phyloP scores from a whole-genome alignment of 2,113 vertebrate genomes.

The Balaeniceps rex region DNA sequence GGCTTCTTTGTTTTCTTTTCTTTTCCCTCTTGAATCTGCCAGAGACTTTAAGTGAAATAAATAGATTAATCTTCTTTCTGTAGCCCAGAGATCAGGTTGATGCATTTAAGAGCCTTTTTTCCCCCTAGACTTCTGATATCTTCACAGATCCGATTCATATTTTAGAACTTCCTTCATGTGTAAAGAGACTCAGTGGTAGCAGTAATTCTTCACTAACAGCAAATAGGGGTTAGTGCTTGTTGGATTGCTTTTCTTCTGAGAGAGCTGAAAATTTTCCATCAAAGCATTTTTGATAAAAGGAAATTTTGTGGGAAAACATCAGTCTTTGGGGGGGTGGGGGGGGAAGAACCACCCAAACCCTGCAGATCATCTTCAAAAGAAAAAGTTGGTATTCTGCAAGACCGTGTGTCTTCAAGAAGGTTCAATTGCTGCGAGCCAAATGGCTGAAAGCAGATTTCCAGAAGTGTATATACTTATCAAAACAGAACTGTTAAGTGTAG shows the following conservation, averaged over 20 bases:
- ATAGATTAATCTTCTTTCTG: conserved; percentile 29
- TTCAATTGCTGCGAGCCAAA: neutral
- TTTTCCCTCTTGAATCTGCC: conserved; percentile 10
- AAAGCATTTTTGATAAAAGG: neutral
- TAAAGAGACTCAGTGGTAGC: neutral
- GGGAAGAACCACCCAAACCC: neutral
- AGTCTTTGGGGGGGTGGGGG: neutral
- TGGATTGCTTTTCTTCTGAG: neutral
- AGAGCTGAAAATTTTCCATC: neutral
- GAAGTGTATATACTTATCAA: neutral
- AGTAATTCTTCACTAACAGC: conserved; percentile 12
- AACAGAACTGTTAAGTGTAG: neutral
- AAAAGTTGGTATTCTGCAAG: neutral
- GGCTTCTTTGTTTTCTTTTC: neutral
- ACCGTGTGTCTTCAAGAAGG: neutral
- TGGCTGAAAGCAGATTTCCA: neutral
- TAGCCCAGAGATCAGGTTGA: conserved; percentile 8
- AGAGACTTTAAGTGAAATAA: conserved; percentile 16
- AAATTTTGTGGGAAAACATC: neutral
- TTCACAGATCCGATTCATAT: conserved; percentile 27
- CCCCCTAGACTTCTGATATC: neutral
- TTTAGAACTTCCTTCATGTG: conserved; percentile 24
- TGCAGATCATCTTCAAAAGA: neutral
- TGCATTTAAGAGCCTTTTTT: conserved; percentile 32
- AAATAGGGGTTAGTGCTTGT: neutral